phyloP scores from a whole-genome alignment of 2,888 invertebrate species.

The Malacosoma neustria region DNA sequence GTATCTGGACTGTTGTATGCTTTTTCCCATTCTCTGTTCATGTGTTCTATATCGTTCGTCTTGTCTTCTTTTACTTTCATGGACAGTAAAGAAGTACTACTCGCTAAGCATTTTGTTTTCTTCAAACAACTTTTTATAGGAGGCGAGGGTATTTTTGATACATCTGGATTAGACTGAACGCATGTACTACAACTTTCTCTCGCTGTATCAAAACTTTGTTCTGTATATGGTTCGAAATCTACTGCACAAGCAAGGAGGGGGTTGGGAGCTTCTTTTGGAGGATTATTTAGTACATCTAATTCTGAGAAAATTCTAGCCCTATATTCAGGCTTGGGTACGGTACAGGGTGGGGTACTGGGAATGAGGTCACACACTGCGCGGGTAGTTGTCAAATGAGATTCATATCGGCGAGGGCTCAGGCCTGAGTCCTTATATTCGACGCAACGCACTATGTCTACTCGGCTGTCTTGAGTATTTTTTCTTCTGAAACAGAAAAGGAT shows the following conservation, averaged over 20 bases:
- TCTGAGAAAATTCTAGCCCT: conserved; percentile 73
- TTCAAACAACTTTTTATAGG: conserved; percentile 66
- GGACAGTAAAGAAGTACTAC: conserved; percentile 53
- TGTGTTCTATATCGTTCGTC: conserved; percentile 49
- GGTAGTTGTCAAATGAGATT: conserved; percentile 26
- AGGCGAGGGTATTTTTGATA: conserved; percentile 47
- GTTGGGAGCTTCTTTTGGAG: conserved; percentile 26
- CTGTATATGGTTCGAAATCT: conserved; percentile 47
- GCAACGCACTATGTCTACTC: conserved; percentile 65
- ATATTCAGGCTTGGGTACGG: conserved; percentile 42
- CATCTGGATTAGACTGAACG: conserved; percentile 53
- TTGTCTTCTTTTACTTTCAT: conserved; percentile 38
- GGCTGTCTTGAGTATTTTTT: conserved; percentile 35
- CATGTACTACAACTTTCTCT: conserved; percentile 56
- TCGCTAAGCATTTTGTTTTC: conserved; percentile 37
- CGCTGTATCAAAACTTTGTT: conserved; percentile 39
- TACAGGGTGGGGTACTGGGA: conserved; percentile 27
- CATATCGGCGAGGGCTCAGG: conserved; percentile 35
- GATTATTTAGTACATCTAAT: conserved; percentile 49
- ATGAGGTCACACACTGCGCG: conserved; percentile 60
- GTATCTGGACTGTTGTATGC: conserved; percentile 52
- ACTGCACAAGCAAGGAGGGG: conserved; percentile 46
- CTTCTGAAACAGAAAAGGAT: background rate
- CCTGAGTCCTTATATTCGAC: conserved; percentile 53
- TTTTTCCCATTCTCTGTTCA: conserved; percentile 51